Percentiles rank a stretch among this genome's conserved stretches.
These are phyloP conservation scores for Phenganax subtilis DNA, from an alignment of 92 coral and sea anemone genomes.

Conservation along the genomic window DNA sequence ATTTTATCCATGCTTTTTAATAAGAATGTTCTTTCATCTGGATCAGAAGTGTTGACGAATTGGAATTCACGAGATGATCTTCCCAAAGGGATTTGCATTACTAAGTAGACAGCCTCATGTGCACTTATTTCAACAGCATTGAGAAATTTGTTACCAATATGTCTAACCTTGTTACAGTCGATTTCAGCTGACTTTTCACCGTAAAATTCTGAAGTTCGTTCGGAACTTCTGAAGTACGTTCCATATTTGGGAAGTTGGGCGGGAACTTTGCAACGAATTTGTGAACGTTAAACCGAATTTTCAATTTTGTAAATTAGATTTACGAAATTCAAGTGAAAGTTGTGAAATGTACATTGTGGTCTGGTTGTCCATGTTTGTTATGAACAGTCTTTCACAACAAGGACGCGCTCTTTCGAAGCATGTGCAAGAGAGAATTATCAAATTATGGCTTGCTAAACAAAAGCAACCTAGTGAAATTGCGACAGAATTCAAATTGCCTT, in stretches of 20 bases:
- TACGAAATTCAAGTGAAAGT: not conserved
- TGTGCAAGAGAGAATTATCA: conserved; percentile 29
- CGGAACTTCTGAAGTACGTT: conserved; percentile 1
- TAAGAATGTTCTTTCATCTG: no score
- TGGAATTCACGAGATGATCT: no score
- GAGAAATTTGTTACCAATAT: no score
- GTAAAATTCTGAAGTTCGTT: conserved; percentile 8
- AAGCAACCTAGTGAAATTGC: conserved; percentile 38
- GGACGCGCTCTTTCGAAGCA: conserved; percentile 37
- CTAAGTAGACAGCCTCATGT: no score
- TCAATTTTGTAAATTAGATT: not conserved
- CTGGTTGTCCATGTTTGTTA: not conserved
- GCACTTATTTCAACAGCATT: no score
- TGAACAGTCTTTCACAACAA: conserved; percentile 31
- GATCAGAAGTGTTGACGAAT: no score
- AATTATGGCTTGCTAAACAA: conserved; percentile 33
- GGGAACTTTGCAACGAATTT: conserved; percentile 19
- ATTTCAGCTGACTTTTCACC: conserved; percentile 21
- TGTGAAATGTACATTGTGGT: not conserved
- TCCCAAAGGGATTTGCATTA: no score
- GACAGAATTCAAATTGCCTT: conserved; percentile 39
- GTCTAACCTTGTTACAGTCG: not conserved
- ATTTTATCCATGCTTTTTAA: no score
- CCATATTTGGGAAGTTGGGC: conserved; percentile 13
- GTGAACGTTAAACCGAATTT: not conserved